Evolutionary conservation across 2,797 vertebrate species (phyloP), one percentile per base, ranked within the genome.

Genomic region (Euthynnus affinis): DNA sequence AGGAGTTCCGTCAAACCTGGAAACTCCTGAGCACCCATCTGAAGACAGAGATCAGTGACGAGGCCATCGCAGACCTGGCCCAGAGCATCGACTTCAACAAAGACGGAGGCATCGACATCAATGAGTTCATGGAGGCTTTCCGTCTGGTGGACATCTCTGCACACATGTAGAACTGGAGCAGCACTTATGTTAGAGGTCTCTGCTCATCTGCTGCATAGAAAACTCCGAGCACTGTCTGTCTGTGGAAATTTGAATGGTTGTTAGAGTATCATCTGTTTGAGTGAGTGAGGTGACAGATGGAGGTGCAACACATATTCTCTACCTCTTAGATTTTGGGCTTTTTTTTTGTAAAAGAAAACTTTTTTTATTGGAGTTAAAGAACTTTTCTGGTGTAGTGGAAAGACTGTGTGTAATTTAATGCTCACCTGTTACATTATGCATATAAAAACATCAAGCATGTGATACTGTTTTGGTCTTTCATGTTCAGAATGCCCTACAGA

Each of bases 71-170:
- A 0, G 95, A 97, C 90, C 89, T 99, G 71, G 97, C 96, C 7
- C 93, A 93, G 62, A 98, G 97, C 91, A 99, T 99, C 0, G 97
- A 99, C 81, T 99, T 99, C 93, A 99, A 99, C 89, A 98, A 97
- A 83, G 98, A 99, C 0, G 97, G 98, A 15, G 97, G 93, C 90
- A 98, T 99, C 0, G 98, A 99, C 81, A 98, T 99, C 91, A 99
- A 98, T 0, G 98, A 99, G 93, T 99, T 99, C 93, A 95, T 99
- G 82, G 98, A 99, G 92, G 97, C 98, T 17, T 99, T 99, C 83
- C 96, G 97, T 48, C 94, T 99, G 0, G 96, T 96, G 71, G 96
- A 94, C 76, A 95, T 95, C 65, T 90, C 94, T 1, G 73, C 89
- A 9, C 86, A 87, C 1, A 18, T 27, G 57, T 85, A 78, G 32